Conservation (phyloP, 1,140 invertebrate genomes). For the Trigoniulus corallinus region DNA sequence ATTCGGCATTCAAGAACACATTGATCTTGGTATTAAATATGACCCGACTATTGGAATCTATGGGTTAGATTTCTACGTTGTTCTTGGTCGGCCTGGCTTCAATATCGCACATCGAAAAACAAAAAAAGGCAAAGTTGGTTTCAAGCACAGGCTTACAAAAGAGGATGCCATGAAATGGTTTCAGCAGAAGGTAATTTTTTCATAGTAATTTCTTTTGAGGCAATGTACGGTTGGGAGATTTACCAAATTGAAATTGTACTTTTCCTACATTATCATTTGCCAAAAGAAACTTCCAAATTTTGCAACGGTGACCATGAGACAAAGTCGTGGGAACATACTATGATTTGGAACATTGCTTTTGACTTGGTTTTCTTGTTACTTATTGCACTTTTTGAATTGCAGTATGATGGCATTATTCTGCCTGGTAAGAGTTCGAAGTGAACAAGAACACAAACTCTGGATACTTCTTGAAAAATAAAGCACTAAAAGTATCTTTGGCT, state of each 20-base stretch:
- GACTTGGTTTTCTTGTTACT: slow-evolving; percentile 16
- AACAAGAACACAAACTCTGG: too few relatives aligned
- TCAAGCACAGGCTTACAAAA: slow-evolving; percentile 78
- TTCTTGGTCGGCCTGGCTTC: slow-evolving; percentile 91
- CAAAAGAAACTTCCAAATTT: neutral
- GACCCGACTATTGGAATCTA: slow-evolving; percentile 99
- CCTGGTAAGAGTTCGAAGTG: slow-evolving; percentile 13
- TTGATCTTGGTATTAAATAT: slow-evolving; percentile 99
- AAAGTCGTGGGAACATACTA: too few relatives aligned
- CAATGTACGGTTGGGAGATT: neutral
- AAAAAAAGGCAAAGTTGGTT: slow-evolving; percentile 81
- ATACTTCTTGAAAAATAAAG: too few relatives aligned
- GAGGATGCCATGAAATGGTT: slow-evolving; percentile 99
- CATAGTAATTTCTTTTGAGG: neutral
- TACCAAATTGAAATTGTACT: neutral
- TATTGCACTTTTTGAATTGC: too few relatives aligned
- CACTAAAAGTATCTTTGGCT: too few relatives aligned
- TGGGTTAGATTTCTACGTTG: slow-evolving; percentile 98
- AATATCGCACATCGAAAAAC: slow-evolving; percentile 86
- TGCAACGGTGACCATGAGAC: too few relatives aligned
- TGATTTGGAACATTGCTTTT: too few relatives aligned
- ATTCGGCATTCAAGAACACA: slow-evolving; percentile 99
- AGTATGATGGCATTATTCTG: slow-evolving; percentile 14
- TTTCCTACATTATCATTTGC: slow-evolving; percentile 1
- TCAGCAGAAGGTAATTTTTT: slow-evolving; percentile 68